phyloP scores from a whole-genome alignment of 2,888 invertebrate genomes.

The Tryphoninae sp. region DNA sequence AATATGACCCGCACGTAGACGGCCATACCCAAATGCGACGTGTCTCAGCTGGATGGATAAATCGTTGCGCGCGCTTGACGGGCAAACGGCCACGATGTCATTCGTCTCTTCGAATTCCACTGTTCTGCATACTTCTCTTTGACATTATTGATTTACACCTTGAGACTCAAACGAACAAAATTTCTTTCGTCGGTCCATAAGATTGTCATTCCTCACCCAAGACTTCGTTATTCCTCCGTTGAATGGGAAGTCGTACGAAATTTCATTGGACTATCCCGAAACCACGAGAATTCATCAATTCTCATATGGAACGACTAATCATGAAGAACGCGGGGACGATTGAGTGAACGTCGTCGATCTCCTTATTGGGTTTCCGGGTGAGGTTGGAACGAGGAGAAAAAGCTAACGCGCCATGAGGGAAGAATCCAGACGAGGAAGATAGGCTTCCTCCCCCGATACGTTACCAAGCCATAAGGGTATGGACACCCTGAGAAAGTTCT shows the following conservation, averaged over 20 bases:
- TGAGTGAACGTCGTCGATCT: slow-evolving; percentile 31
- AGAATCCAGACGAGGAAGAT: slow-evolving; percentile 35
- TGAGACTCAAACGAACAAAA: slow-evolving; percentile 6
- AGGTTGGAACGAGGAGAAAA: slow-evolving; percentile 25
- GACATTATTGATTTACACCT: not conserved
- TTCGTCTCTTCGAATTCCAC: not conserved
- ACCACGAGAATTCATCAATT: slow-evolving; percentile 41
- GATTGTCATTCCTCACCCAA: not conserved
- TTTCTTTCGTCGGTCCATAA: not conserved
- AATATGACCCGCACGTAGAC: not conserved
- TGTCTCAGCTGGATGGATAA: no score
- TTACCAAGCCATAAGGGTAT: not conserved
- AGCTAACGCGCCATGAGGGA: slow-evolving; percentile 43
- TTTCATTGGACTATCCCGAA: not conserved
- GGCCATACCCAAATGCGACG: no score
- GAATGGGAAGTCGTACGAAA: not conserved
- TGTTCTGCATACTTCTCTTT: not conserved
- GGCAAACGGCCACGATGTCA: not conserved
- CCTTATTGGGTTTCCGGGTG: slow-evolving; percentile 43
- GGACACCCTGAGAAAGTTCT: not conserved
- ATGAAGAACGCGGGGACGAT: slow-evolving; percentile 30
- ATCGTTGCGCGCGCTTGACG: not conserved
- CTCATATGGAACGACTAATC: slow-evolving; percentile 33
- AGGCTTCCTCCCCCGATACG: slow-evolving; percentile 13
- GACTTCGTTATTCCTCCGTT: slow-evolving; percentile 18